phyloP scores from a whole-genome alignment of 1,140 invertebrate species.

The Amphibalanus amphitrite region DNA sequence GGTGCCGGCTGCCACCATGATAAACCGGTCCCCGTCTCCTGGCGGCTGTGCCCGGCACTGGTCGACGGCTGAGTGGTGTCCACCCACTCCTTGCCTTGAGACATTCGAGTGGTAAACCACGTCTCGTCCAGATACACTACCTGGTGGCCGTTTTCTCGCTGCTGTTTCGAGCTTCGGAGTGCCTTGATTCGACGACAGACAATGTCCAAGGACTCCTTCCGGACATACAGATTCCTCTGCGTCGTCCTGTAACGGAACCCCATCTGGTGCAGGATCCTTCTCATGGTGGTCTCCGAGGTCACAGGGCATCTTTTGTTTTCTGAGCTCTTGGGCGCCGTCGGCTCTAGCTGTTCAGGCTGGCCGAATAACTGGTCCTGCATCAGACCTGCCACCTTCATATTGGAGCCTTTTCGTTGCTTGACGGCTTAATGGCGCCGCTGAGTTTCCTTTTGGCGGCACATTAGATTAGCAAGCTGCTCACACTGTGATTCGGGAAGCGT shows the following conservation, averaged over 20 bases:
- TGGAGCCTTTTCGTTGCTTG: too few species aligned
- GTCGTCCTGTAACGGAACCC: neutral
- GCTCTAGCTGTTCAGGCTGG: too few species aligned
- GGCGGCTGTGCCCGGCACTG: conserved; percentile 1
- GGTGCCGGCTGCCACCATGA: conserved; percentile 5
- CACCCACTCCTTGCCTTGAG: conserved; percentile 2
- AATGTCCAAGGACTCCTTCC: conserved; percentile 7
- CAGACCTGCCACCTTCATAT: too few species aligned
- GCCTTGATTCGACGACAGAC: conserved; percentile 5
- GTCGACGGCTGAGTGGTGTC: conserved; percentile 8
- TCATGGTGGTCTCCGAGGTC: too few species aligned
- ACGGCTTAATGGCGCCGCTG: too few species aligned
- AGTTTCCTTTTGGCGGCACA: too few species aligned
- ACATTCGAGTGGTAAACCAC: conserved; percentile 9
- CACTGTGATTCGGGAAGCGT: too few species aligned
- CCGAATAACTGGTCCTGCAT: too few species aligned
- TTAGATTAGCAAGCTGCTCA: too few species aligned
- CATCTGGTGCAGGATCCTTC: too few species aligned
- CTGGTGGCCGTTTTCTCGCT: conserved; percentile 4
- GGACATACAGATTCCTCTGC: conserved; percentile 7
- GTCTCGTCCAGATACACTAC: conserved; percentile 3
- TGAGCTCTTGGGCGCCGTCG: too few species aligned
- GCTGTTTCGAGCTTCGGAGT: conserved; percentile 1
- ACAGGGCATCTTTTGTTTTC: too few species aligned
- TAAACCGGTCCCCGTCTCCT: conserved; percentile 2